These are phyloP conservation scores for Phoeniculus purpureus DNA, from an alignment of 2,797 vertebrate genomes.

Conservation along the genomic window DNA sequence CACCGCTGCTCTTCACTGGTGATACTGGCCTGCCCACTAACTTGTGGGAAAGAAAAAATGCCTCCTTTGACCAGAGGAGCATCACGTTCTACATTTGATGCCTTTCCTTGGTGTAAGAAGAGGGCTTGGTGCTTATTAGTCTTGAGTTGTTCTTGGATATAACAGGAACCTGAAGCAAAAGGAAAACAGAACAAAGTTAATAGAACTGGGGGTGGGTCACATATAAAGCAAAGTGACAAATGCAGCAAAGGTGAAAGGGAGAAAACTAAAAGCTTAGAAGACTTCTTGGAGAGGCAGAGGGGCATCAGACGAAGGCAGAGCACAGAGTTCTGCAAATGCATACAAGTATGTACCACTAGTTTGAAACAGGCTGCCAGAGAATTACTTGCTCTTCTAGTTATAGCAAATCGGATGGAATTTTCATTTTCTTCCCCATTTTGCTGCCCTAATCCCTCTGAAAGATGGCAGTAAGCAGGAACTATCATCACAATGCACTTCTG, in stretches of 20 bases:
- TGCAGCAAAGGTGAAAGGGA: background rate
- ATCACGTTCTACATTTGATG: background rate
- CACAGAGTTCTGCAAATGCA: background rate
- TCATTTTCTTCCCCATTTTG: slow-evolving; percentile 49
- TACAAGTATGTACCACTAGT: background rate
- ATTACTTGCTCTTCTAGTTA: background rate
- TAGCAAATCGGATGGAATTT: background rate
- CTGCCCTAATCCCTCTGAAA: slow-evolving; percentile 26
- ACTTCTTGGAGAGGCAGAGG: background rate
- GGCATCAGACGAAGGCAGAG: background rate
- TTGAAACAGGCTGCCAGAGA: background rate
- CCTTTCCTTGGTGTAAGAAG: background rate
- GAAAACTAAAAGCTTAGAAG: background rate
- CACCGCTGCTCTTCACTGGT: background rate
- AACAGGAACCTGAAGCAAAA: background rate
- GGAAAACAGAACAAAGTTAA: background rate
- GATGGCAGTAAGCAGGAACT: slow-evolving; percentile 27
- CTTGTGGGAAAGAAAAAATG: background rate
- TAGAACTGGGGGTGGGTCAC: background rate
- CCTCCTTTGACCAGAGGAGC: background rate
- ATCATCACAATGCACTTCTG: slow-evolving; percentile 62
- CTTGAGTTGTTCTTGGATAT: background rate
- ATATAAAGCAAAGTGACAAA: background rate
- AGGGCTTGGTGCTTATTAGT: background rate
- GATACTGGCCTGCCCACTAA: background rate